Evolutionary conservation across 2,113 vertebrate species (phyloP).

Genomic region (Cygnus buccinator): DNA sequence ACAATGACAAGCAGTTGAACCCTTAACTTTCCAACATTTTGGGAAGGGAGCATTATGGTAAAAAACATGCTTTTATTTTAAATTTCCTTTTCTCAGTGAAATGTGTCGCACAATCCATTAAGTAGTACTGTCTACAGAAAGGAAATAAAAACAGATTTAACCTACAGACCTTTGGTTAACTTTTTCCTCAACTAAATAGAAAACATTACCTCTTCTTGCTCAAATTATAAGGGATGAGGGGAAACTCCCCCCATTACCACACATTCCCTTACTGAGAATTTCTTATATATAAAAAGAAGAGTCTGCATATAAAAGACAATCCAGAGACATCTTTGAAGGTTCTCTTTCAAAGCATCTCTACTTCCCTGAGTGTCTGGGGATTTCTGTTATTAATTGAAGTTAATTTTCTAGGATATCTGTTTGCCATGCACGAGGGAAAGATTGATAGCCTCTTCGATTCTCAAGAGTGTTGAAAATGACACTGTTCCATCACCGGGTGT

Average conservation of each 20-base stretch:
- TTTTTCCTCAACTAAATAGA: constrained; percentile 58
- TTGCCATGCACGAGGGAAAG: constrained; percentile 97
- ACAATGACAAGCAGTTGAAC: not conserved
- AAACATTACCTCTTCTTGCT: constrained; percentile 60
- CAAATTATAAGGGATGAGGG: constrained; percentile 66
- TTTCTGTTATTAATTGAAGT: constrained; percentile 99
- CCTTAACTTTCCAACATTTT: not conserved
- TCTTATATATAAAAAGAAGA: constrained; percentile 73
- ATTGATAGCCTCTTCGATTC: constrained; percentile 98
- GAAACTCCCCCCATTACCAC: constrained; percentile 30
- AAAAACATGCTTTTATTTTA: not conserved
- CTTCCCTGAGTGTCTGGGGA: constrained; percentile 87
- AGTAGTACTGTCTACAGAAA: not conserved
- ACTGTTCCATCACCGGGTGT: constrained; percentile 92
- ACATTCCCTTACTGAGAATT: constrained; percentile 70
- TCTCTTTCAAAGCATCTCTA: constrained; percentile 94
- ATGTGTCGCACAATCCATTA: not conserved
- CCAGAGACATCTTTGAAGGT: constrained; percentile 98
- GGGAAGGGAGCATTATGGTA: not conserved
- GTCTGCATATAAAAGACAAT: constrained; percentile 91
- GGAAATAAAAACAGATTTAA: constrained; percentile 67
- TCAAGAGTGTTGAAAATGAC: constrained; percentile 96
- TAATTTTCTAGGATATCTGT: constrained; percentile 99
- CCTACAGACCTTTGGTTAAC: constrained; percentile 65
- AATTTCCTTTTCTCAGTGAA: not conserved